Base-by-base conservation (phyloP, 2,797 vertebrate species). In the Mallotus villosus region DNA sequence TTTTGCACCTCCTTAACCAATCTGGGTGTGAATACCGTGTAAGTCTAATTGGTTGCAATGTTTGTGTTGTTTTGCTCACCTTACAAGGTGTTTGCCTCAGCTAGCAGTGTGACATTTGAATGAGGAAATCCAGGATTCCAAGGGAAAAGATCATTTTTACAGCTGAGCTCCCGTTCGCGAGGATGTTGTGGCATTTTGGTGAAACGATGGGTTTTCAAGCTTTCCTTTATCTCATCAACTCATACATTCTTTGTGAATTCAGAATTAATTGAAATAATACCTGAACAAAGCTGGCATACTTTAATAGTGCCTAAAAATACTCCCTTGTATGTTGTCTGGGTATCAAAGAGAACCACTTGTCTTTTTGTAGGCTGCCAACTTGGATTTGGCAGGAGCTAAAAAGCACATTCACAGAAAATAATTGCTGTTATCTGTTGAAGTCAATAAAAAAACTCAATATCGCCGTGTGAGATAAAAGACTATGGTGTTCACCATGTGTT, bases 331-430 rank as follows among this genome's bases (percentile, higher is more conserved):
- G 90, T 90, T 91, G 88, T 90, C 84, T 90, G 74, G 7, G 74
- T 88, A 92, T 92, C 90, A 92, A 92, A 92, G 89, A 89, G 84
- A 89, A 53, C 86, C 88, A 87, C 88, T 90, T 89, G 90, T 92
- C 88, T 92, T 91, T 92, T 91, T 89, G 91, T 91, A 90, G 90
- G 88, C 87, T 91, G 90, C 91, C 91, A 92, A 85, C 88, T 91
- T 88, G 88, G 84, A 88, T 91, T 91, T 91, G 91, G 90, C 88
- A 91, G 86, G 77, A 75, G 84, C 70, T 84, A 81, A 86, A 86
- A 89, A 88, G 85, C 87, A 78, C 88, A 88, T 89, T 91, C 88
- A 81, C 78, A 87, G 84, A 91, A 59, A 91, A 91, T 92, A 91
- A 91, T 91, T 91, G 91, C 88, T 89, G 86, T 88, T 91, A 90